Percentiles rank a stretch among this genome's conserved stretches.
Conservation (phyloP, 2,113 vertebrate genomes). For the Chiloscyllium plagiosum region DNA sequence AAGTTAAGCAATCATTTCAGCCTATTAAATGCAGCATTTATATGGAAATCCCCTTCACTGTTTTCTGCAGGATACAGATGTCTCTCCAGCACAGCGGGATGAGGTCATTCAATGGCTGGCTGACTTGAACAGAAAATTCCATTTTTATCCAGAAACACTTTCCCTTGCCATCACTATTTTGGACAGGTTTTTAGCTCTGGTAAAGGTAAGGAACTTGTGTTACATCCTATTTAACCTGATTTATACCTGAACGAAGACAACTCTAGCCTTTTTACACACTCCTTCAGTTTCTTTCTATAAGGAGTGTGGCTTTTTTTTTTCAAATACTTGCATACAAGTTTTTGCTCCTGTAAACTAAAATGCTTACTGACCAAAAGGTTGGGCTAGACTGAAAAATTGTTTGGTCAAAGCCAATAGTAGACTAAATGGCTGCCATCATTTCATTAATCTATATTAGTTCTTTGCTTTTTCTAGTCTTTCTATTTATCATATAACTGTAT, state of each 20-base stretch:
- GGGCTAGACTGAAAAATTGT: too few species aligned
- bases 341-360: neutral
- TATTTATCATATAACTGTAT: neutral
- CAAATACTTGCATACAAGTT: neutral
- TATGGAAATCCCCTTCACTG: neutral
- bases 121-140: constrained; percentile 77
- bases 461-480: neutral
- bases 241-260: neutral
- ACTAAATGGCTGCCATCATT: too few species aligned
- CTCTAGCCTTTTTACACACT: neutral
- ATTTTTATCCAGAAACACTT: constrained; percentile 92
- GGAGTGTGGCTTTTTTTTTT: neutral
- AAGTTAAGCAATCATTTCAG: too few species aligned
- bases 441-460: neutral
- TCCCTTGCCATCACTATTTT: constrained; percentile 86
- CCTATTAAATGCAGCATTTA: neutral
- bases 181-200: constrained; percentile 87
- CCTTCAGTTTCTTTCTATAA: neutral
- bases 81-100: constrained; percentile 91
- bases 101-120: constrained; percentile 89
- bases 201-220: constrained; percentile 71
- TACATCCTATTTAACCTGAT: neutral
- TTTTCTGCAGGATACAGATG: constrained; percentile 71
- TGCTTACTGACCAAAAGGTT: too few species aligned
- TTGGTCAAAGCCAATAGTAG: too few species aligned